Evolutionary conservation across 2,113 vertebrate genomes (phyloP).

Genomic region (Gavialis gangeticus): DNA sequence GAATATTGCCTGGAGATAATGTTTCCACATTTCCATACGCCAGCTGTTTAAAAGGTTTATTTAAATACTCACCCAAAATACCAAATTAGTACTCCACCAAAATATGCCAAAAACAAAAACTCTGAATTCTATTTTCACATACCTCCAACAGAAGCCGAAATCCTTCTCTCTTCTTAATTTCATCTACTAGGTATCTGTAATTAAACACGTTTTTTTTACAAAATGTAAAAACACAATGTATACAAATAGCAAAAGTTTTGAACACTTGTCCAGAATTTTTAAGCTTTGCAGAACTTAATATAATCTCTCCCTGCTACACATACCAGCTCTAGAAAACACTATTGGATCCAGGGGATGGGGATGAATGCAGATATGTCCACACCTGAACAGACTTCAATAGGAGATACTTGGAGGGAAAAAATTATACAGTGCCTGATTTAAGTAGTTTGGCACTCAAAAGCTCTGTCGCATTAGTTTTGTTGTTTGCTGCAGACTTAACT

Average conservation of each 20-base stretch:
- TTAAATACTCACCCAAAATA: background rate
- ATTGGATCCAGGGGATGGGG: too few relatives aligned
- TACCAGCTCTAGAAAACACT: too few relatives aligned
- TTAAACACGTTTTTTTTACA: constrained; percentile 43
- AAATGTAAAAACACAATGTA: background rate
- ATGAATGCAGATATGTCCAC: too few relatives aligned
- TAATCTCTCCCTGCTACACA: background rate
- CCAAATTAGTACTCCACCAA: constrained; percentile 4
- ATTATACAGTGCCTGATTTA: constrained; percentile 68
- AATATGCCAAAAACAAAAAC: background rate
- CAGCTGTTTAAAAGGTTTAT: background rate
- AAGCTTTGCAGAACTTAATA: background rate
- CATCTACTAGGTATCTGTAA: constrained; percentile 83
- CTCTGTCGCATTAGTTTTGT: constrained; percentile 70
- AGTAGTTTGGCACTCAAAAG: constrained; percentile 56
- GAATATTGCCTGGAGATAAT: background rate
- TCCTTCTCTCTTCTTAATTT: constrained; percentile 85
- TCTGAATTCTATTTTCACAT: constrained; percentile 27
- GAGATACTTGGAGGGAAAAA: too few relatives aligned
- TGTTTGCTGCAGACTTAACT: constrained; percentile 63
- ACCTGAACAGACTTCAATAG: too few relatives aligned
- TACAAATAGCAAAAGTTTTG: background rate
- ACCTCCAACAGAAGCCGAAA: constrained; percentile 85
- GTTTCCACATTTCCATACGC: background rate
- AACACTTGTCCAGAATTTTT: background rate